These are phyloP conservation scores for Parthenolecanium corni DNA, from an alignment of 2,888 invertebrate genomes.

Conservation along the genomic window DNA sequence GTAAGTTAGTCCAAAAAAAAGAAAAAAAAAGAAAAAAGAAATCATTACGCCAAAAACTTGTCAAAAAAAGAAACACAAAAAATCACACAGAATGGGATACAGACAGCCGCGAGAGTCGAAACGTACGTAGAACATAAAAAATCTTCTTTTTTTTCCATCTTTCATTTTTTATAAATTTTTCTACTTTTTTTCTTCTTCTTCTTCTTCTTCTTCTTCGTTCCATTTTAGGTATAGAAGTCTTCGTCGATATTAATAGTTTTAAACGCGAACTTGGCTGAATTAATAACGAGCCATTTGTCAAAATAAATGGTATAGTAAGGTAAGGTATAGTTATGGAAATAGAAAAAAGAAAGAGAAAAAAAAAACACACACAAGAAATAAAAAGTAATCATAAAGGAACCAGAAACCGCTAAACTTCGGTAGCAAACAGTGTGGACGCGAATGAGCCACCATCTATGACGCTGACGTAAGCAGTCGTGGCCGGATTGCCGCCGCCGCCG, in stretches of 20 bases:
- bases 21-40: too few relatives aligned
- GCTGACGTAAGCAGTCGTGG: constrained; percentile 50
- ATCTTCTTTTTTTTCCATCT: background rate
- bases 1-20: too few relatives aligned
- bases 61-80: background rate
- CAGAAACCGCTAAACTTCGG: constrained; percentile 53
- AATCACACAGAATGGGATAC: background rate
- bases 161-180: too few relatives aligned
- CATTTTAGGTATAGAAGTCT: background rate
- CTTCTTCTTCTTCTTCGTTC: too few relatives aligned
- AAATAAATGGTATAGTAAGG: constrained; percentile 3
- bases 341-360: too few relatives aligned
- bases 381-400: background rate
- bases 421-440: constrained; percentile 46
- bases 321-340: too few relatives aligned
- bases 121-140: background rate
- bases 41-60: too few relatives aligned
- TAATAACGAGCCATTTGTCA: constrained; percentile 10
- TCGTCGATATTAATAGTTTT: background rate
- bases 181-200: background rate
- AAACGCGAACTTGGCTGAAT: background rate
- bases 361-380: too few relatives aligned
- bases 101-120: background rate
- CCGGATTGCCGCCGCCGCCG: constrained; percentile 37
- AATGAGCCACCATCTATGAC: constrained; percentile 55